A percentile compares a stretch with the other conserved stretches of the same genome.
phyloP scores from a whole-genome alignment of 2,797 vertebrate species.

The Malacoctenus gilli region DNA sequence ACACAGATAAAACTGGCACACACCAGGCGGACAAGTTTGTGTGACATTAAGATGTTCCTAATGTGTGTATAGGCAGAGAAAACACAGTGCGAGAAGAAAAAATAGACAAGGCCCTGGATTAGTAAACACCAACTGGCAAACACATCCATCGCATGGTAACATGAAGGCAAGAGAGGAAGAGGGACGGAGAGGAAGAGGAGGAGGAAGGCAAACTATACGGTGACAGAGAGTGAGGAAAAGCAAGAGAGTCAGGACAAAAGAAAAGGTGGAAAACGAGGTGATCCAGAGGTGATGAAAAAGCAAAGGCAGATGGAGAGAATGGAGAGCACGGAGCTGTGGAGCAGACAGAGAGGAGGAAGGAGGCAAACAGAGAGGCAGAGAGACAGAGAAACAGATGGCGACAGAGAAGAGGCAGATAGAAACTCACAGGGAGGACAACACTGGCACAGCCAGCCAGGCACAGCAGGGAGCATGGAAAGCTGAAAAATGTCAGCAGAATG shows the following conservation, averaged over 20 bases:
- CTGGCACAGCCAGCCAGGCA: constrained; percentile 56
- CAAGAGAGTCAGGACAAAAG: constrained; percentile 1
- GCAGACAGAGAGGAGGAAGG: constrained; percentile 30
- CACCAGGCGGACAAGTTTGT: constrained; percentile 13
- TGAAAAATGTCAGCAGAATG: constrained; percentile 63
- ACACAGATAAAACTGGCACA: constrained; percentile 15
- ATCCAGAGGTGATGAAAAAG: constrained; percentile 46
- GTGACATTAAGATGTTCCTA: constrained; percentile 20
- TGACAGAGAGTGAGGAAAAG: constrained; percentile 16
- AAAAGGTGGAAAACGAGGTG: constrained; percentile 22
- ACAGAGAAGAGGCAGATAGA: constrained; percentile 69
- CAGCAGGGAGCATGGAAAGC: constrained; percentile 58
- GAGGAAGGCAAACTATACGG: constrained; percentile 1
- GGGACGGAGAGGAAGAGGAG: constrained; percentile 8
- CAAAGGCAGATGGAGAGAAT: constrained; percentile 56
- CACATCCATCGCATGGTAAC: constrained; percentile 42
- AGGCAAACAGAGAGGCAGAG: constrained; percentile 33
- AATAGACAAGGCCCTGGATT: constrained; percentile 36
- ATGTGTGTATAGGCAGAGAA: constrained; percentile 22
- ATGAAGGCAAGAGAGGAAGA: constrained; percentile 19
- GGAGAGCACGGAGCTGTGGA: constrained; percentile 34
- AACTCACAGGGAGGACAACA: constrained; percentile 65
- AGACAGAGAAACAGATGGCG: constrained; percentile 68
- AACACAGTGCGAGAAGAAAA: constrained; percentile 17
- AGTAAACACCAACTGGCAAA: constrained; percentile 42